These are phyloP conservation scores for Diplodus puntazzo DNA, from an alignment of 2,797 vertebrate species.

Conservation along the genomic window DNA sequence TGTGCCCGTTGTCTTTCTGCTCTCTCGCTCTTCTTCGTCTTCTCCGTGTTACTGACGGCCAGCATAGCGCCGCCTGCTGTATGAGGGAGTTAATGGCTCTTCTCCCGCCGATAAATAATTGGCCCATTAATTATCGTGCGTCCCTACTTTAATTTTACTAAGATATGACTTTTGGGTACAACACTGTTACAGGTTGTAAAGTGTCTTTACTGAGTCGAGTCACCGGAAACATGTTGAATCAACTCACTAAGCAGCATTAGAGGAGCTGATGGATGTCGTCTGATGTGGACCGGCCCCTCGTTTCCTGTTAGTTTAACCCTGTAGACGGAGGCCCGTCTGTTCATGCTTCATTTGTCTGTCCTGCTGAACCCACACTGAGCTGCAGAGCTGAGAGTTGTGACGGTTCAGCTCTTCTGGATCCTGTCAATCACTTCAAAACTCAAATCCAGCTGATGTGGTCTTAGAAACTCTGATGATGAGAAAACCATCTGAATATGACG, in stretches of 20 bases:
- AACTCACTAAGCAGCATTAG: background rate
- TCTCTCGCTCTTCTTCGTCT: no score
- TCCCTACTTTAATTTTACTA: no score
- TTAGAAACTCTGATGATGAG: background rate
- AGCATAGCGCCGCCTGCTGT: no score
- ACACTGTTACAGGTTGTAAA: background rate
- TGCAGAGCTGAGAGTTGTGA: background rate
- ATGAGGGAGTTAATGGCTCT: no score
- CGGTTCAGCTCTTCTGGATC: background rate
- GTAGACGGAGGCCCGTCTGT: background rate
- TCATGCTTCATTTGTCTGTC: background rate
- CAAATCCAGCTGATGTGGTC: background rate
- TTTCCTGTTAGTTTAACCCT: constrained; percentile 9
- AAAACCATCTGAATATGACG: no score
- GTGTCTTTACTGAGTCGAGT: background rate
- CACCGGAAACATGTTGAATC: background rate
- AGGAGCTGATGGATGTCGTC: background rate
- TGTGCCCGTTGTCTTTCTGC: no score
- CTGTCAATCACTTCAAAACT: background rate
- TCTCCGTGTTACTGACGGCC: no score
- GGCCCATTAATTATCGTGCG: no score
- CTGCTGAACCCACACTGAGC: background rate
- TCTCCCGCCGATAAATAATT: no score
- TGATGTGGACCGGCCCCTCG: background rate
- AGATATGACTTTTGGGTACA: no score